Evolutionary conservation across 1,140 invertebrate genomes (phyloP), one percentile per base, ranked within the genome.

Genomic region (Tetranychus urticae): DNA sequence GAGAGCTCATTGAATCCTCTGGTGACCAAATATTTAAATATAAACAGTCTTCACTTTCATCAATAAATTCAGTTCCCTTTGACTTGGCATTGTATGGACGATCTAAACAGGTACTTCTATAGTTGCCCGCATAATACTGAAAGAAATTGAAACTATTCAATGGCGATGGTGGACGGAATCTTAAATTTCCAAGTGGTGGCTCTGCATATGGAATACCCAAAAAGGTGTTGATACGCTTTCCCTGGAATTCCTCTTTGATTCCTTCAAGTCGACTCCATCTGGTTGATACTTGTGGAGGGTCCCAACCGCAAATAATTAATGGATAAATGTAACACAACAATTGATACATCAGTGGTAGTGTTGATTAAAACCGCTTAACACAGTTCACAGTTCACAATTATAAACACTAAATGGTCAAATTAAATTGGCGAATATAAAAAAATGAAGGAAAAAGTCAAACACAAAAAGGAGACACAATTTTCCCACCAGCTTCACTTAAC

Each of bases 121-220:
- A 39, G 8, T 37, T 36, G 12, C 31, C 42, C 1, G 60, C 60
- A 12, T 61, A 48, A 39, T 42, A 47, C 3, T 33, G 50, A 7
- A 52, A 6, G 14, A 52, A 52, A 31, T 33, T n/a, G n/a, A 2
- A n/a, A 7, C 5, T 13, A 23, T 7, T 31, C 50, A 52, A 33
- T n/a, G 50, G 13, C 7, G 8, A 12, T 8, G 50, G 50, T 1
- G 37, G 23, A 2, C n/a, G 13, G 74, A 94, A 97, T 64, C 91
- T 78, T 45, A n/a, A 74, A 58, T 78, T 70, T 69, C 87, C 88
- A 33, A 91, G 57, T 1, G 91, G 91, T 69, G 92, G 92, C 71
- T 91, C 83, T 50, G 89, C 88, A 71, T 86, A 93, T 1, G 90
- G 89, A 63, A 93, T 90, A 33, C 88, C 86, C 65, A 85, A 78